Base-by-base conservation (phyloP, 2,797 vertebrate genomes). In the Octomys mimax region DNA sequence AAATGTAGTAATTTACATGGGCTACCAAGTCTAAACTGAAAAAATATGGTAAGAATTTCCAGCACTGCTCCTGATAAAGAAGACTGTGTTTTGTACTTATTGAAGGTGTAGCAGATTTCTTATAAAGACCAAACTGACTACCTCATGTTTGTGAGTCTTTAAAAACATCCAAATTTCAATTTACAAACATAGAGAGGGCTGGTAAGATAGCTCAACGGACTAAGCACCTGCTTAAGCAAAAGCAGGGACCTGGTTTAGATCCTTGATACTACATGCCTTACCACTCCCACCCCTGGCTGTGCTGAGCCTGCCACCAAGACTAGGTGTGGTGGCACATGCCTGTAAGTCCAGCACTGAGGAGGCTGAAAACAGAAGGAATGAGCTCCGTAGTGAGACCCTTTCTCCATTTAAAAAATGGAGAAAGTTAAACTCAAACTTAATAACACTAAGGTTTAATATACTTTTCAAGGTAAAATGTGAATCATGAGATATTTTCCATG, bases 1-100 rank as follows among this genome's bases (percentile, higher is more conserved):
- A 97, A 95, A 94, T 82, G 36, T 82, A 97, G 94, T 95, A 68
- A 92, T 96, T 96, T 93, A 95, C 52, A 86, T 85, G 66, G 87
- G 80, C 54, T 95, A 94, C 70, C 49, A 87, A 78, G 52, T 95
- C 71, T 92, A 97, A 96, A 92, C 73, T 94, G 88, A 91, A 95
- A 94, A 92, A 94, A 95, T 96, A 85, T 85, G 77, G 94, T 81
- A 92, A 97, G 96, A 92, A 22, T 26, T 91, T 68, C 66, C 93
- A 95, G 42, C 83, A 49, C n/a, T 78, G 5, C 28, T 95, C n/a
- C 39, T 89, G 89, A 91, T 88, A 95, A 96, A 92, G 31, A 71
- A 81, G 70, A 86, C 61, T 92, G 9, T 5, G 86, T 83, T 92
- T 92, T 89, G n/a, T 6, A 96, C 28, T 81, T 92, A 54, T 18